These are phyloP conservation scores for Lampris megalopsis DNA, from an alignment of 2,113 vertebrate species.

Conservation along the genomic window DNA sequence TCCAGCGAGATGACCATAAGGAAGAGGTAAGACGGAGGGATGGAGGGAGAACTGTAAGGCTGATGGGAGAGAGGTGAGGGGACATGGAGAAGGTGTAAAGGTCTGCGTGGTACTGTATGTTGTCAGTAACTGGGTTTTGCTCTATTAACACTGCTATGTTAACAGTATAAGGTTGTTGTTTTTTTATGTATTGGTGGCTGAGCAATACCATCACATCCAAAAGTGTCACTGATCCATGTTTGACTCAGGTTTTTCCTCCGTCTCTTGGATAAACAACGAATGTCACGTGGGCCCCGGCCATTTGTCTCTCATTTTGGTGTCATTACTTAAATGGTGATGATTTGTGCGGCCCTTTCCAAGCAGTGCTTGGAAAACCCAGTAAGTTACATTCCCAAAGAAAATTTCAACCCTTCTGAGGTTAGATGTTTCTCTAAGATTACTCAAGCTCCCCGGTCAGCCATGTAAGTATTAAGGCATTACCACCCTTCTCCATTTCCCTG, in stretches of 20 bases:
- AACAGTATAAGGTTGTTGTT: no score
- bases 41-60: background rate
- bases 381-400: slow-evolving; percentile 31
- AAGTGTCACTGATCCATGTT: no score
- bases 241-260: background rate
- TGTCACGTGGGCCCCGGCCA: slow-evolving; percentile 33
- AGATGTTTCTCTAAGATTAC: slow-evolving; percentile 36
- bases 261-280: slow-evolving; percentile 54
- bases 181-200: no score
- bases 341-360: background rate
- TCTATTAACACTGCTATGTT: no score
- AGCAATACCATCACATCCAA: no score
- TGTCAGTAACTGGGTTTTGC: no score
- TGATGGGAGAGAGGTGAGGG: background rate
- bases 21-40: slow-evolving; percentile 84
- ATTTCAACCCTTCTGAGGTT: slow-evolving; percentile 50
- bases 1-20: slow-evolving; percentile 84
- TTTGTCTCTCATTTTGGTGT: slow-evolving; percentile 24
- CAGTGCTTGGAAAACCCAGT: slow-evolving; percentile 4
- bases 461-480: slow-evolving; percentile 66
- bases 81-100: no score
- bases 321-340: no score
- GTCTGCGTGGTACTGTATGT: no score
- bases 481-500: slow-evolving; percentile 59
- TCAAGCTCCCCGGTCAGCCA: slow-evolving; percentile 31